Conservation (phyloP, 2,113 vertebrate genomes). For the Pampusana beccarii region DNA sequence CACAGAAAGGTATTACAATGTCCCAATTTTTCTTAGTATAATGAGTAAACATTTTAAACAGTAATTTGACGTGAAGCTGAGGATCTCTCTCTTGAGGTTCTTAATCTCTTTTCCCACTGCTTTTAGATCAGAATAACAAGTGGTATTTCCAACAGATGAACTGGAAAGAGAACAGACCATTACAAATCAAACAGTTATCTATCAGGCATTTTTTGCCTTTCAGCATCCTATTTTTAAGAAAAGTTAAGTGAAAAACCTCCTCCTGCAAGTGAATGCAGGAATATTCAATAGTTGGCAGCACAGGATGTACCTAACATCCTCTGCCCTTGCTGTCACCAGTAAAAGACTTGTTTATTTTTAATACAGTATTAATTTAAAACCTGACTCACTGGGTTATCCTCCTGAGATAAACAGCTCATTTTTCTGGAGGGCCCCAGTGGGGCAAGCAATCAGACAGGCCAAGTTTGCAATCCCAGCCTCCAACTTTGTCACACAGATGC, state of each 20-base stretch:
- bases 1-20: background rate
- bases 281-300: conserved; percentile 57
- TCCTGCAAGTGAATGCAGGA: conserved; percentile 17
- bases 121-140: background rate
- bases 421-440: conserved; percentile 49
- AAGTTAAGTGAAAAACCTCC: conserved; percentile 12
- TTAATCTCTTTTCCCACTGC: background rate
- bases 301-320: conserved; percentile 51
- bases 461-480: conserved; percentile 31
- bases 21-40: background rate
- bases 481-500: conserved; percentile 42
- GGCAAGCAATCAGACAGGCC: conserved; percentile 45
- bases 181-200: background rate
- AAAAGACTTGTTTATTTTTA: conserved; percentile 70
- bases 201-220: background rate
- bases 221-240: conserved; percentile 13
- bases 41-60: background rate
- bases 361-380: conserved; percentile 68
- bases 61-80: background rate
- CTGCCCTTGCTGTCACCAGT: conserved; percentile 63
- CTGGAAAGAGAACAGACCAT: background rate
- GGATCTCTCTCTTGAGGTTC: background rate
- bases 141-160: background rate
- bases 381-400: conserved; percentile 64
- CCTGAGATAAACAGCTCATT: conserved; percentile 70